Base-by-base conservation (phyloP, 2,797 vertebrate genomes). In the Sebastes matsubarae region DNA sequence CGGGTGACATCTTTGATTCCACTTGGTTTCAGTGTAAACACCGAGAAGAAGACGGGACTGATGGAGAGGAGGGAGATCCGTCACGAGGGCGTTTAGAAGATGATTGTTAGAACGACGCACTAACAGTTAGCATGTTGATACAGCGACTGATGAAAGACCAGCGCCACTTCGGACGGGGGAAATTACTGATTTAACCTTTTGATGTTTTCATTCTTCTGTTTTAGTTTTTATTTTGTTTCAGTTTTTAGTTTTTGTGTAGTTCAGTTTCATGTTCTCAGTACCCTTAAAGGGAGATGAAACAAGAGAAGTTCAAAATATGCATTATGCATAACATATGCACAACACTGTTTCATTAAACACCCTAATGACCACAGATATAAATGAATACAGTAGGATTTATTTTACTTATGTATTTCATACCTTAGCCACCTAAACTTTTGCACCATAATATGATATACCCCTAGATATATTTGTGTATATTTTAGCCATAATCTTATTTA, bases 1-100 rank as follows among this genome's bases (percentile, higher is more conserved):
- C 1, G 67, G 68, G 73, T 71, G 92, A 87, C 87, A 92, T 91
- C 84, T 85, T 73, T 81, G 87, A 87, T 84, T 86, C 81, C 81
- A 65, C 65, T 29, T 78, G 58, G 85, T 63, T 88, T 72, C 75
- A 34, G 4, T 70, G 93, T 95, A 94, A 95, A 93, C 90, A 91
- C 90, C 36, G 85, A 24, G 88, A 85, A 72, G 82, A 84, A 81
- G 55, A 82, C 60, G 10, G 77, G 84, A 88, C 29, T 4, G 86
- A 90, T 90, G 85, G 72, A 70, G 81, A 32, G 30, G 36, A 75
- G 57, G 60, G 74, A 36, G 73, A 57, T 83, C 79, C 2, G 29
- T 81, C 78, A 75, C 0, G 34, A 63, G 30, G 8, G 55, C 14
- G n/a, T 60, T 82, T 72, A 73, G 70, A 88, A 75, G 80, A 68